A percentile compares a stretch with the other conserved stretches of the same genome.
phyloP scores from a whole-genome alignment of 2,888 invertebrate genomes.

The Melinaea menophilus region DNA sequence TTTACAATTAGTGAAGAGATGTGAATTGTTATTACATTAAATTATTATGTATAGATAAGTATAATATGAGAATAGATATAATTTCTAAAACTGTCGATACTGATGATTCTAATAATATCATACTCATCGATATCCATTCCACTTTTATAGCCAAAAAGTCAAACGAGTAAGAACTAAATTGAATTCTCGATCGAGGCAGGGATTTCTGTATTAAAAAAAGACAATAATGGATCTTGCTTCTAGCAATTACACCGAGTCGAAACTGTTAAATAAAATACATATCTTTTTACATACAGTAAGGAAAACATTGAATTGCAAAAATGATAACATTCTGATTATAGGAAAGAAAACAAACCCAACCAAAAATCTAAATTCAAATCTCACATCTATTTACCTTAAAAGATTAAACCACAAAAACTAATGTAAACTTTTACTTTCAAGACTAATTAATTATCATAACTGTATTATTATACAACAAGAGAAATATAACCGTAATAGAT shows the following conservation, averaged over 20 bases:
- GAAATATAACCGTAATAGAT: neutral
- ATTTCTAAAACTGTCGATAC: conserved; percentile 24
- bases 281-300: neutral
- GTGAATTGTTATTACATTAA: neutral
- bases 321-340: neutral
- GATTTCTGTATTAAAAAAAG: conserved; percentile 24
- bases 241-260: conserved; percentile 18
- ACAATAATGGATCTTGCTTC: conserved; percentile 19
- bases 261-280: conserved; percentile 3
- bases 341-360: no score
- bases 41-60: conserved; percentile 9
- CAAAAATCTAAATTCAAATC: no score
- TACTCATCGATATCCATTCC: conserved; percentile 32
- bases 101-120: conserved; percentile 32
- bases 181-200: conserved; percentile 30
- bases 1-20: no score
- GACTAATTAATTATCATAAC: neutral
- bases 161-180: conserved; percentile 32
- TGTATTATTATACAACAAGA: conserved; percentile 2
- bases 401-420: neutral
- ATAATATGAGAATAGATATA: conserved; percentile 28
- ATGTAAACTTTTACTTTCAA: conserved; percentile 1
- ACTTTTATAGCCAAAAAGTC: conserved; percentile 31
- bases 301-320: neutral
- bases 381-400: no score